phyloP scores from a whole-genome alignment of 2,113 vertebrate species.

The Todiramphus chloris region DNA sequence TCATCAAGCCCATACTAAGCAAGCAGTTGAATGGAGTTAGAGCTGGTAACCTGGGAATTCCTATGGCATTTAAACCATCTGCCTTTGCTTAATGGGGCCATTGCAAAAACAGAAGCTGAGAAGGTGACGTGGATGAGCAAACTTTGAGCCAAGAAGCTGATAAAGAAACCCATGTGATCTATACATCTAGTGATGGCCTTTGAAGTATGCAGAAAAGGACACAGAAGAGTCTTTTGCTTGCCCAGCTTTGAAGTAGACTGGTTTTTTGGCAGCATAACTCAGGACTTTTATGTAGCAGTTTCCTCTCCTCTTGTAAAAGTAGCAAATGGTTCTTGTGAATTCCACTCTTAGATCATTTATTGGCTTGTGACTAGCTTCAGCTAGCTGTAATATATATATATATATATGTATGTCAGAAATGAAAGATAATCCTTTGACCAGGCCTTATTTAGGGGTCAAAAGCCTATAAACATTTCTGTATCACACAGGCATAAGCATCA shows the following conservation, averaged over 20 bases:
- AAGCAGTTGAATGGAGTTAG: background rate
- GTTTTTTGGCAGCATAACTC: background rate
- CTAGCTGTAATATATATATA: background rate
- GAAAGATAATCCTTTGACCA: background rate
- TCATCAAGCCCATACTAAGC: background rate
- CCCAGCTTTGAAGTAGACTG: background rate
- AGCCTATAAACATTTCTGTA: background rate
- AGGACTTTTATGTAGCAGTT: background rate
- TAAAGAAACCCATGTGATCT: background rate
- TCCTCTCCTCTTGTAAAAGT: background rate
- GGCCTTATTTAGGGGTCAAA: background rate
- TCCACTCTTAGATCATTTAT: background rate
- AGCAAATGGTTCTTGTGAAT: background rate
- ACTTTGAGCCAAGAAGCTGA: background rate
- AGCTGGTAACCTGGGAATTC: background rate
- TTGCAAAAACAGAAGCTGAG: background rate
- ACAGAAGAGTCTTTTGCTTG: background rate
- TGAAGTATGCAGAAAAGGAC: background rate
- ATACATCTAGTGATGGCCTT: background rate
- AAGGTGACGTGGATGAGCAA: background rate
- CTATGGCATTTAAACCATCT: background rate
- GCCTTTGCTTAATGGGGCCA: rapidly evolving
- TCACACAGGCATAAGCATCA: background rate
- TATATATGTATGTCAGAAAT: background rate
- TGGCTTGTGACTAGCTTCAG: background rate